phyloP scores from a whole-genome alignment of 1,140 invertebrate genomes.

The Pogonus chalceus region DNA sequence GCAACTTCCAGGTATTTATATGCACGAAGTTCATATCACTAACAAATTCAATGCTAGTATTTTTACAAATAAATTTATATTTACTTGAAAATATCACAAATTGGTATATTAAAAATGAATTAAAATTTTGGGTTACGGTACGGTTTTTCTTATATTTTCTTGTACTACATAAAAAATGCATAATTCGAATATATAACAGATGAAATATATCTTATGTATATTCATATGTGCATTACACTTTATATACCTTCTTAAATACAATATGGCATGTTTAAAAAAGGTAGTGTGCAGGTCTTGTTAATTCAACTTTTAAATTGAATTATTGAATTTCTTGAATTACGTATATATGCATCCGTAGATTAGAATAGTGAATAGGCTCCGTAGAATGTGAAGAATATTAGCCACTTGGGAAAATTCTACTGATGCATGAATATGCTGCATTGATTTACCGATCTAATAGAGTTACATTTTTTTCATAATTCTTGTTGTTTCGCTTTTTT shows the following conservation, averaged over 20 bases:
- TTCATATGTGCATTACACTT: conserved; percentile 26
- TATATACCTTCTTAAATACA: conserved; percentile 19
- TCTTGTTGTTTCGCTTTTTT: neutral
- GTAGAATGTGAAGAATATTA: neutral
- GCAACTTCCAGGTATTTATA: conserved; percentile 60
- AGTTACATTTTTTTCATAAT: no score
- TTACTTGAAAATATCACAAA: conserved; percentile 10
- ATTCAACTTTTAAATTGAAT: neutral
- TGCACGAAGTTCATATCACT: no score
- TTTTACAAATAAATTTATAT: conserved; percentile 4
- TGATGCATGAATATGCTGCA: conserved; percentile 2
- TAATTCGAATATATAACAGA: no score
- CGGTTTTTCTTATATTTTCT: conserved; percentile 9
- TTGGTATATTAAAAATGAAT: no score
- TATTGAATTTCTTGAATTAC: neutral
- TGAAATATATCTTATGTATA: no score
- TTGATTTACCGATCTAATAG: no score
- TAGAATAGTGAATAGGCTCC: conserved; percentile 2
- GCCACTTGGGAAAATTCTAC: neutral
- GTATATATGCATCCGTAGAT: conserved; percentile 21
- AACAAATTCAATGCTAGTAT: no score
- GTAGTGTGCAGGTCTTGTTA: conserved; percentile 1
- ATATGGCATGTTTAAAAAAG: conserved; percentile 8
- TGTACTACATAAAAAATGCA: conserved; percentile 10
- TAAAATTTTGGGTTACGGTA: no score